phyloP scores from a whole-genome alignment of 2,113 vertebrate species.

The Bubo blakistoni region DNA sequence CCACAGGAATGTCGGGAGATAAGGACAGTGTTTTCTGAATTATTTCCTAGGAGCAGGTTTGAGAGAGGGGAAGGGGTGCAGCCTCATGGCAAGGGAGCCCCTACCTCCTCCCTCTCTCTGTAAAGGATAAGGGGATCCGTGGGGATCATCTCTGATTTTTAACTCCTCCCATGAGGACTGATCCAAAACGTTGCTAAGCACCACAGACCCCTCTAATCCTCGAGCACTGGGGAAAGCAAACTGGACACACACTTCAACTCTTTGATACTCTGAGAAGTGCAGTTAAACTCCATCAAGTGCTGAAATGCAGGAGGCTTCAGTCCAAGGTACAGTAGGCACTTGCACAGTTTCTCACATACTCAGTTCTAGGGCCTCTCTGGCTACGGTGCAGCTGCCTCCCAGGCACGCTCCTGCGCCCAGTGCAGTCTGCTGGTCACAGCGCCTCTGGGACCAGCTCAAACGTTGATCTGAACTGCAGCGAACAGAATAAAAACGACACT shows the following conservation, averaged over 20 bases:
- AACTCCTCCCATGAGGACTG: not conserved
- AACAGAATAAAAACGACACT: not conserved
- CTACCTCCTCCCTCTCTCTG: rapidly evolving
- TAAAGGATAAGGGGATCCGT: rapidly evolving
- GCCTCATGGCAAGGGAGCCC: rapidly evolving
- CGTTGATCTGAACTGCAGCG: not conserved
- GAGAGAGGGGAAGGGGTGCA: not conserved
- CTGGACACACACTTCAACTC: not conserved
- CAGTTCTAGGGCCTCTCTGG: not conserved
- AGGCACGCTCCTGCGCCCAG: rapidly evolving
- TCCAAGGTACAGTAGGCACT: not conserved
- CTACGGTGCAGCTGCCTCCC: rapidly evolving
- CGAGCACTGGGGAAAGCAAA: not conserved
- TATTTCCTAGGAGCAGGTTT: not conserved
- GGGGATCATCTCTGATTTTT: not conserved
- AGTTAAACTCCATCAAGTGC: not conserved
- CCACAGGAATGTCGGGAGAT: not conserved
- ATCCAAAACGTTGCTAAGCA: not conserved
- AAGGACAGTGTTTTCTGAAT: not conserved
- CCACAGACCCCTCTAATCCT: not conserved
- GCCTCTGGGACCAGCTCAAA: too few relatives aligned
- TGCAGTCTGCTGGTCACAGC: not conserved
- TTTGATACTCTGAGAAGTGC: not conserved
- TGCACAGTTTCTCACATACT: not conserved
- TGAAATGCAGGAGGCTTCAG: not conserved